Conservation (phyloP, 2,113 vertebrate species). For the Myrmecophaga tridactyla region DNA sequence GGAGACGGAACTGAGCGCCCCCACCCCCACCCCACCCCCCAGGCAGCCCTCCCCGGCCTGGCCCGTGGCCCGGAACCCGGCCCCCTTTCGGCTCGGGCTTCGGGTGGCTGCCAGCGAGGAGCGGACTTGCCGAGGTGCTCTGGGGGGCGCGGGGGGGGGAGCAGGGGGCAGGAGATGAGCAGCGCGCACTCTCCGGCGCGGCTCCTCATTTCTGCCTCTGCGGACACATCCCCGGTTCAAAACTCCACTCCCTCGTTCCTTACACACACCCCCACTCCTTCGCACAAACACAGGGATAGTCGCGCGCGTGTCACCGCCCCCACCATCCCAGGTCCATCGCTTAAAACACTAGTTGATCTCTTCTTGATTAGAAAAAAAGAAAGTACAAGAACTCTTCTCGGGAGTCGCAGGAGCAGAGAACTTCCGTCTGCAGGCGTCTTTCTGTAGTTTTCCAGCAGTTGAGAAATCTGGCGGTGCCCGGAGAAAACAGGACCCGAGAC, state of each 20-base stretch:
- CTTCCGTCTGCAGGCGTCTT: slow-evolving; percentile 26
- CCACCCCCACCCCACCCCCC: too few species aligned
- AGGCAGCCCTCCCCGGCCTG: slow-evolving; percentile 22
- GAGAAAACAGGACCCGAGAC: too few species aligned
- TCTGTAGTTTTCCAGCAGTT: slow-evolving; percentile 54
- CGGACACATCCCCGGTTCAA: slow-evolving; percentile 58
- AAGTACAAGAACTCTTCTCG: slow-evolving; percentile 67
- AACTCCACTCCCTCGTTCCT: neutral
- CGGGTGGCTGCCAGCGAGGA: neutral
- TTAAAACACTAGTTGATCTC: slow-evolving; percentile 79
- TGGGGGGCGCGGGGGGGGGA: too few species aligned
- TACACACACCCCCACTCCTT: neutral
- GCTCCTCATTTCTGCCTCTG: neutral
- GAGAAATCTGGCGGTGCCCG: too few species aligned
- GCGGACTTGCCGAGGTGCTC: neutral
- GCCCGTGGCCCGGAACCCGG: neutral
- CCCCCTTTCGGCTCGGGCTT: neutral
- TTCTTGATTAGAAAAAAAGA: slow-evolving; percentile 25
- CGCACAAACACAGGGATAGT: neutral
- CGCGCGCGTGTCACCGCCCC: neutral
- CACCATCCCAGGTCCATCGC: neutral
- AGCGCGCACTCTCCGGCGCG: neutral
- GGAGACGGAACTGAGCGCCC: too few species aligned
- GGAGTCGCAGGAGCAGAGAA: slow-evolving; percentile 41
- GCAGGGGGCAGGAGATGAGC: neutral